These are phyloP conservation scores for Drosophila melanosoma DNA, from an alignment of 2,888 invertebrate species.

Conservation along the genomic window DNA sequence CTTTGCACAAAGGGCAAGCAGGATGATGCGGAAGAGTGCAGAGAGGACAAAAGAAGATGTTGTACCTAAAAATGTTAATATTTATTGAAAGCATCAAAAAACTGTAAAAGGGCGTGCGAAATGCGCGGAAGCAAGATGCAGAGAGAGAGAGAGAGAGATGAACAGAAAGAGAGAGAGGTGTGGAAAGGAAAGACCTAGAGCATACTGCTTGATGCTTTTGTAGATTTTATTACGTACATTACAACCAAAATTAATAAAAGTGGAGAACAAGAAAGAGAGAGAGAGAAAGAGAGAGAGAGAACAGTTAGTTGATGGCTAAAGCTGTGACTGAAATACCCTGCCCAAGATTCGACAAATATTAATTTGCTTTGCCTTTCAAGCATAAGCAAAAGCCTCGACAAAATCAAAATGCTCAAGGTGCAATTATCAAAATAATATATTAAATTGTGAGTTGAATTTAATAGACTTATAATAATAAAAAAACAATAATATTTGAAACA, in stretches of 20 bases:
- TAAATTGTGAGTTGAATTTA: too few relatives aligned
- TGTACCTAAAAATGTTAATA: conserved; percentile 67
- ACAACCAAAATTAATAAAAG: conserved; percentile 40
- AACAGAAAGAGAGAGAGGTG: neutral
- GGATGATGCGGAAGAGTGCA: conserved; percentile 20
- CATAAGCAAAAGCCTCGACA: neutral
- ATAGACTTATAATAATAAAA: neutral
- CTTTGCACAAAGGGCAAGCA: conserved; percentile 11
- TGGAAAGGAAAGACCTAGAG: neutral
- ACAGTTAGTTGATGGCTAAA: neutral
- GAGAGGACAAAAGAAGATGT: neutral
- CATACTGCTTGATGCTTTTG: neutral
- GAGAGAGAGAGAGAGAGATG: neutral
- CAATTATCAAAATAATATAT: neutral
- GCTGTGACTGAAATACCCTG: conserved; percentile 1
- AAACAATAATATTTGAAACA: neutral
- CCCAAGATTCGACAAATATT: neutral
- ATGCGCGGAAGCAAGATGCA: neutral
- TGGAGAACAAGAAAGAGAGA: conserved; percentile 1
- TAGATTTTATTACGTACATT: conserved; percentile 27
- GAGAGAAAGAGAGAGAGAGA: neutral
- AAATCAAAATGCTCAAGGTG: neutral
- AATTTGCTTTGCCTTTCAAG: neutral
- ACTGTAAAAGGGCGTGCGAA: conserved; percentile 36
- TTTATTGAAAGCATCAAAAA: conserved; percentile 74